Evolutionary conservation across 1,140 invertebrate species (phyloP), one percentile per base, ranked within the genome.

Genomic region (Drosophila orena): DNA sequence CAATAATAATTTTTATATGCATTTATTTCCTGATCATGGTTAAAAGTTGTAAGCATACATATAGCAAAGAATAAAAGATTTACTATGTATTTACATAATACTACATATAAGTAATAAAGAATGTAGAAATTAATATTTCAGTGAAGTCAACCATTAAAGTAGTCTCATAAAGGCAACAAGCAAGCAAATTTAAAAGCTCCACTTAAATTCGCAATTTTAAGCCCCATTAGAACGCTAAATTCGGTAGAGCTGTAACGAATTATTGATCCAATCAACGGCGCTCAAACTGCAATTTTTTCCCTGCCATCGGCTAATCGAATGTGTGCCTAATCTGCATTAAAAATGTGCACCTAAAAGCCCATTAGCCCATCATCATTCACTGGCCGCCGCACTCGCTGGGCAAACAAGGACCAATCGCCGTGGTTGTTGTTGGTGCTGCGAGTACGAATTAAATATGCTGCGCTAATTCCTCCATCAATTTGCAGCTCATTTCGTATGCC

Each of bases 401-500:
- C 46, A 75, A 65, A 65, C 72, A 74, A 52, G 46, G 59, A 27
- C 17, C 60, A n/a, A 22, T 17, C 14, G 59, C 47, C 40, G n/a
- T 47, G 20, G 55, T 27, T 56, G 66, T 70, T 70, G 68, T 37
- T 69, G 30, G 30, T 30, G 14, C 43, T 38, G 53, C 61, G 44
- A 66, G 56, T 40, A 47, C 68, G 70, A 77, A 89, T 88, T 89
- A 88, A 89, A 89, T 89, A 89, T 89, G 76, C 84, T 84, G 72
- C 79, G 84, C 84, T 89, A 89, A 89, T 89, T 89, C 83, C 77
- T 84, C 72, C 84, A 84, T 80, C 84, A 88, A 88, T 91, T 91
- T 91, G 88, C 89, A 84, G 80, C 79, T 91, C 81, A 91, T 91
- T 91, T 85, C 69, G 77, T 81, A 91, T 91, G 89, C 88, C 80